These are phyloP conservation scores for Hypena proboscidalis DNA, from an alignment of 2,888 invertebrate species.

Conservation along the genomic window DNA sequence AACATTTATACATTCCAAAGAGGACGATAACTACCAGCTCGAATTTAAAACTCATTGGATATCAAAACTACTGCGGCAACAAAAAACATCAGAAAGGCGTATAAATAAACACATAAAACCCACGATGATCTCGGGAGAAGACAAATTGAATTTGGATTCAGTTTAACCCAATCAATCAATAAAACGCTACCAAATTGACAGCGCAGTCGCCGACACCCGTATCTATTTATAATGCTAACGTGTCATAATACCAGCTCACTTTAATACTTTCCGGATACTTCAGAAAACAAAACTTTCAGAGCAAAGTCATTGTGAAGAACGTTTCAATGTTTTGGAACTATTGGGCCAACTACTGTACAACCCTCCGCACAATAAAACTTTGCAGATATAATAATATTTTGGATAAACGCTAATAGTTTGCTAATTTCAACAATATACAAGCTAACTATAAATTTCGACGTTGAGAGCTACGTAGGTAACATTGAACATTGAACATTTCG, in stretches of 20 bases:
- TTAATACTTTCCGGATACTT: neutral
- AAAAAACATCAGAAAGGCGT: slow-evolving; percentile 6
- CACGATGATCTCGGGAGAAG: slow-evolving; percentile 39
- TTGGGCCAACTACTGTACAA: neutral
- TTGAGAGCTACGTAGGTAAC: too few species aligned
- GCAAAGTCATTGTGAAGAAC: too few species aligned
- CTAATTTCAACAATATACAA: neutral
- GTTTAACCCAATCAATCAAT: slow-evolving; percentile 47
- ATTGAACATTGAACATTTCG: too few species aligned
- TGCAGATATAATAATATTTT: neutral
- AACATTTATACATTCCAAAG: too few species aligned
- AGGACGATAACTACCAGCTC: too few species aligned
- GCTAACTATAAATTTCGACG: neutral
- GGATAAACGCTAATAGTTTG: neutral
- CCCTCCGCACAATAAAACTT: neutral
- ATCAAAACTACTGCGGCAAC: slow-evolving; percentile 14
- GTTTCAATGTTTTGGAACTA: neutral
- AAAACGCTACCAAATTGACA: slow-evolving; percentile 40
- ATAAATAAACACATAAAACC: slow-evolving; percentile 31
- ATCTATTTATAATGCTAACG: slow-evolving; percentile 3
- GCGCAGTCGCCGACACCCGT: slow-evolving; percentile 19
- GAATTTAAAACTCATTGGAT: too few species aligned
- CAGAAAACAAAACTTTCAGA: neutral
- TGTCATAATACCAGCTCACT: too few species aligned
- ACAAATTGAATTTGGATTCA: slow-evolving; percentile 51